phyloP scores from a whole-genome alignment of 2,113 vertebrate genomes.

The Pygathrix nemaeus region DNA sequence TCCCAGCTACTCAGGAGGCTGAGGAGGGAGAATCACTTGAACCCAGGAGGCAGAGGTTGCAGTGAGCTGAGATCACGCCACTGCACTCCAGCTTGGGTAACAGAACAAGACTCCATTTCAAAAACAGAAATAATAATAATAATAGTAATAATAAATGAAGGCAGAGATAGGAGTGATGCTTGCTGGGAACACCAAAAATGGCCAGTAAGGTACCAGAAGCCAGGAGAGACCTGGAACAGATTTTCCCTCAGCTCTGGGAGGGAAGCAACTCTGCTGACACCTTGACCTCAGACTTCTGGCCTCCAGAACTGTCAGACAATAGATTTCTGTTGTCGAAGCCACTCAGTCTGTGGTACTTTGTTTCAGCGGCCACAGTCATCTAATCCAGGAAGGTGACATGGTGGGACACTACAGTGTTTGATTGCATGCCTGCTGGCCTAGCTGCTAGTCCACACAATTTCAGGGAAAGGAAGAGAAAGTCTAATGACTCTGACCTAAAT shows the following conservation, averaged over 20 bases:
- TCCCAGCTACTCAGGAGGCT: too few relatives aligned
- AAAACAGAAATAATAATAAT: too few relatives aligned
- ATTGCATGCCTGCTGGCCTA: background rate
- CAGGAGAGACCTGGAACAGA: background rate
- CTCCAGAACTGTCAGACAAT: background rate
- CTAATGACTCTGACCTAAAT: background rate
- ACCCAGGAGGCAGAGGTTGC: too few relatives aligned
- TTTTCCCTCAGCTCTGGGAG: background rate
- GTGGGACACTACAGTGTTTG: accelerated
- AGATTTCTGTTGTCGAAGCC: background rate
- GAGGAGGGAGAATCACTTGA: too few relatives aligned
- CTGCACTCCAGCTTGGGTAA: too few relatives aligned
- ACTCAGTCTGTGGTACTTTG: background rate
- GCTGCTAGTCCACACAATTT: background rate
- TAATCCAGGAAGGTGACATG: background rate
- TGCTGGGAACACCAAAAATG: background rate
- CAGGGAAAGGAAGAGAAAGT: background rate
- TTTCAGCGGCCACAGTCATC: background rate
- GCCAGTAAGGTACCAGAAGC: background rate
- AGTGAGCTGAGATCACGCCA: too few relatives aligned
- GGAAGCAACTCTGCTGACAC: background rate
- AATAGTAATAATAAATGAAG: background rate
- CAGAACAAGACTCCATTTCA: too few relatives aligned
- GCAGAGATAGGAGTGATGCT: background rate
- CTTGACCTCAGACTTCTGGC: background rate